Conservation (phyloP, 2,113 vertebrate genomes). For the Dasypus novemcinctus region DNA sequence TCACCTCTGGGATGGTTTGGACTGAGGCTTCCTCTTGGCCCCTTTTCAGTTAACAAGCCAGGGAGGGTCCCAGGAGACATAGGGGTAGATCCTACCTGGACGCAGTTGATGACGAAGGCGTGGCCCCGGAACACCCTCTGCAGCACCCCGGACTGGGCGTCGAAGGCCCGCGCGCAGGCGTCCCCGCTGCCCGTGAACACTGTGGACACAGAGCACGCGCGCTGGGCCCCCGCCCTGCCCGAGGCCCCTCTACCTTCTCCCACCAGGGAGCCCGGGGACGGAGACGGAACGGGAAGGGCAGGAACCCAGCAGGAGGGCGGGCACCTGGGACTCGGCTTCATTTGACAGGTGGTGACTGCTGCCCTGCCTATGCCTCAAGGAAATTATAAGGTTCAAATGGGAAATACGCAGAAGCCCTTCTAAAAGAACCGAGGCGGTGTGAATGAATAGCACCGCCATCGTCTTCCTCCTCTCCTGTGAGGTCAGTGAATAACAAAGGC, state of each 20-base stretch:
- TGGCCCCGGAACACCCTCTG: slow-evolving; percentile 88
- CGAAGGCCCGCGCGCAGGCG: slow-evolving; percentile 87
- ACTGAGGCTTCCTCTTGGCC: neutral
- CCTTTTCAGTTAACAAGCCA: neutral
- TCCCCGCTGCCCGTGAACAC: slow-evolving; percentile 90
- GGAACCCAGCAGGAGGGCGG: neutral
- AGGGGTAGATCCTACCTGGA: slow-evolving; percentile 83
- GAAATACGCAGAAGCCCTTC: neutral
- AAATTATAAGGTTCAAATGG: neutral
- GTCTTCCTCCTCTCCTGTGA: accelerated
- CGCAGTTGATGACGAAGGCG: slow-evolving; percentile 87
- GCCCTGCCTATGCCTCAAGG: neutral
- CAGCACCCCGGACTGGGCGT: slow-evolving; percentile 83
- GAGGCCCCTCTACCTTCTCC: neutral
- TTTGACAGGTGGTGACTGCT: neutral
- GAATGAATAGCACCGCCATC: neutral
- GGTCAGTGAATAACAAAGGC: neutral
- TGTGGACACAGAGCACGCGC: slow-evolving; percentile 61
- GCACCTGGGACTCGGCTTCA: no score
- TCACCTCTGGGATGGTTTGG: neutral
- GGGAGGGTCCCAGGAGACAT: neutral
- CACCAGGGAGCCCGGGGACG: neutral
- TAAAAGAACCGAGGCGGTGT: neutral
- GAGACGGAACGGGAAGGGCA: no score
- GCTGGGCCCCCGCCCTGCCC: neutral